Percentiles rank a stretch among this genome's conserved stretches.
Conservation (phyloP, 2,888 invertebrate species). For the Allygus modestus region DNA sequence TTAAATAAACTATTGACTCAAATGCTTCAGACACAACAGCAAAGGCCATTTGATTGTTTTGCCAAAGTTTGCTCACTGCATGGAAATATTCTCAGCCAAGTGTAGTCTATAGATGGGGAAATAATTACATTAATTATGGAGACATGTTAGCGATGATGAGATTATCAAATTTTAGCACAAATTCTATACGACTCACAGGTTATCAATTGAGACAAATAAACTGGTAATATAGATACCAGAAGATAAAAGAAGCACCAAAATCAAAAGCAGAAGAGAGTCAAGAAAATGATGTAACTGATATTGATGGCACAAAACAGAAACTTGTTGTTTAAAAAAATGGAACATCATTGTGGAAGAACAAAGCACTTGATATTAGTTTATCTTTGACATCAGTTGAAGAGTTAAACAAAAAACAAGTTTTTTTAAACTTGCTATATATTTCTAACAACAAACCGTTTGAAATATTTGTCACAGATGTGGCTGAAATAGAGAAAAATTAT, state of each 20-base stretch:
- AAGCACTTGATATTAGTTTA: background rate
- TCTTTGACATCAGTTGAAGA: background rate
- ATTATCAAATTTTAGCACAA: background rate
- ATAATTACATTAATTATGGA: background rate
- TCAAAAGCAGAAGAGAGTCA: background rate
- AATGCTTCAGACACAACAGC: background rate
- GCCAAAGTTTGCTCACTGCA: background rate
- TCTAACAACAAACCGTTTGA: background rate
- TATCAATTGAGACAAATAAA: background rate
- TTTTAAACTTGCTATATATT: background rate
- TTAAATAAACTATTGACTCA: background rate
- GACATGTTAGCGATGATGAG: conserved; percentile 16
- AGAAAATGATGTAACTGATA: conserved; percentile 5
- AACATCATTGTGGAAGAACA: background rate
- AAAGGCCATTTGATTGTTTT: conserved; percentile 14
- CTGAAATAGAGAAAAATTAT: background rate
- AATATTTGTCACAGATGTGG: background rate
- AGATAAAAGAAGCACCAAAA: background rate
- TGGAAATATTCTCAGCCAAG: background rate
- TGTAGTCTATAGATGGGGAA: background rate
- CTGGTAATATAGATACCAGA: background rate
- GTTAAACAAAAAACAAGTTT: background rate
- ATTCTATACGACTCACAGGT: background rate
- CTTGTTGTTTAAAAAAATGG: background rate
- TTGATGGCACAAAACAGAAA: background rate